Evolutionary conservation across 1,140 invertebrate species (phyloP).

Genomic region (Aradophagus sp.): DNA sequence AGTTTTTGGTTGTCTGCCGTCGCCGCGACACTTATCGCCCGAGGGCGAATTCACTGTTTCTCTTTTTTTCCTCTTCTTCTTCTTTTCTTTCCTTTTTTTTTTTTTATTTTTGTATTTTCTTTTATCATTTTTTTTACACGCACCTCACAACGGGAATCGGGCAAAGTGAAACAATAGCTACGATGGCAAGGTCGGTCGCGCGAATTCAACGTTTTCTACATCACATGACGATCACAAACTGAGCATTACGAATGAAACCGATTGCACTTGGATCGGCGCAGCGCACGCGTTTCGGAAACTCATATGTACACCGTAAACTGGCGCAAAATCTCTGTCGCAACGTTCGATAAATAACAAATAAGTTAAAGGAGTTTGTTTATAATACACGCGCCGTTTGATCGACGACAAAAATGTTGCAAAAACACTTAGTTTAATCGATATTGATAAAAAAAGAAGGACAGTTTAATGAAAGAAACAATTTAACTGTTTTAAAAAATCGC

Average conservation of each 20-base stretch:
- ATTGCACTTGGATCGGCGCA: conserved; percentile 40
- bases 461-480: too few relatives aligned
- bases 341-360: conserved; percentile 66
- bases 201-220: conserved; percentile 32
- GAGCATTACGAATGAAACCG: conserved; percentile 46
- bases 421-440: too few relatives aligned
- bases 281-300: conserved; percentile 33
- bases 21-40: too few relatives aligned
- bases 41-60: too few relatives aligned
- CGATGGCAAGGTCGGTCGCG: conserved; percentile 12
- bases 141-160: conserved; percentile 25
- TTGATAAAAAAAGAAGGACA: too few relatives aligned
- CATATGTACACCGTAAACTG: conserved; percentile 45
- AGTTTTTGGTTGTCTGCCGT: too few relatives aligned
- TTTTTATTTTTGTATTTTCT: too few relatives aligned
- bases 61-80: too few relatives aligned
- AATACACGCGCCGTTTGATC: conserved; percentile 67
- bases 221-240: conserved; percentile 52
- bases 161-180: too few relatives aligned
- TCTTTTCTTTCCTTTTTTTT: too few relatives aligned
- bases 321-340: conserved; percentile 51
- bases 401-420: conserved; percentile 52
- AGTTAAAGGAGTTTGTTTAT: conserved; percentile 68
- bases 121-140: conserved; percentile 53
- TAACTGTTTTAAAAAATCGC: too few relatives aligned